phyloP scores from a whole-genome alignment of 2,113 vertebrate species.

The Corythaeola cristata region DNA sequence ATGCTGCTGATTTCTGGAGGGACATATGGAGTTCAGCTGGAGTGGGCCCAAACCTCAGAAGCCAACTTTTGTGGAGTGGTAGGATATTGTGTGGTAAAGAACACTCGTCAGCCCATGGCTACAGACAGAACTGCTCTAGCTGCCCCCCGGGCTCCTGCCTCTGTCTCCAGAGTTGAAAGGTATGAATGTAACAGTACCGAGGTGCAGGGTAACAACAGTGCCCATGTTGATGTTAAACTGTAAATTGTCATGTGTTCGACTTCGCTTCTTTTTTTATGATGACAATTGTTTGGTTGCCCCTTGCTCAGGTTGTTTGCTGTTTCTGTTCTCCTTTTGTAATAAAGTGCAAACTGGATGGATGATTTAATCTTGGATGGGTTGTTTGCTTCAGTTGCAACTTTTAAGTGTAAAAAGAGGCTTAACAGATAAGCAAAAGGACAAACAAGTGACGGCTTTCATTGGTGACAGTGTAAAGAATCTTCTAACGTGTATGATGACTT shows the following conservation, averaged over 20 bases:
- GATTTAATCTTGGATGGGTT: not conserved
- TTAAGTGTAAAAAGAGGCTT: not conserved
- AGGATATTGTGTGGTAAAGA: not conserved
- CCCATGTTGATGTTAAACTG: not conserved
- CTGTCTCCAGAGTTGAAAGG: not conserved
- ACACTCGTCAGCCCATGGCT: not conserved
- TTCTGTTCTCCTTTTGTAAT: not conserved
- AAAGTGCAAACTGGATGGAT: not conserved
- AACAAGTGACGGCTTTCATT: not conserved
- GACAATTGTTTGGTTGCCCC: not conserved
- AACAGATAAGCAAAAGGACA: not conserved
- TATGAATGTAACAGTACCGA: not conserved
- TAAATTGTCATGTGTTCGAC: not conserved
- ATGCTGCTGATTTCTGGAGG: not conserved
- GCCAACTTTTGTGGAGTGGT: not conserved
- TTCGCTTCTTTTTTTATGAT: not conserved
- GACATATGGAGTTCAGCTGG: not conserved
- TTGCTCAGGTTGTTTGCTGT: not conserved
- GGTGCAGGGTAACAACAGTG: not conserved
- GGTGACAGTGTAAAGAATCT: not conserved
- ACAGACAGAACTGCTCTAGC: not conserved
- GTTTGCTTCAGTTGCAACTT: not conserved
- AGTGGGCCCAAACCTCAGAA: not conserved
- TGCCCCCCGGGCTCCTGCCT: not conserved
- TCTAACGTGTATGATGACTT: not conserved